These are phyloP conservation scores for Iphiclides podalirius DNA, from an alignment of 2,888 invertebrate genomes.

Conservation along the genomic window DNA sequence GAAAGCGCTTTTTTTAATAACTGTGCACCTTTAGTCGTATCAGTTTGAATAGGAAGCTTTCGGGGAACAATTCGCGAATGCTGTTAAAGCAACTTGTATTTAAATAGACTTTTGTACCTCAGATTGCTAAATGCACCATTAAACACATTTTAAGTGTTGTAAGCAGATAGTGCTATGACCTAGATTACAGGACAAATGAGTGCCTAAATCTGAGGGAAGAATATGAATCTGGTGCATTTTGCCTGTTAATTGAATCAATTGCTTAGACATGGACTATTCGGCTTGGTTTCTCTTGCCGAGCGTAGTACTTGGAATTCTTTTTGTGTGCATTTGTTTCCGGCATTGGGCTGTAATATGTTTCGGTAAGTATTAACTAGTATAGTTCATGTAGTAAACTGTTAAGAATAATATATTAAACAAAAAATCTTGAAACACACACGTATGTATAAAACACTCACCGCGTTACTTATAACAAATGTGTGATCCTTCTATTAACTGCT, in stretches of 20 bases:
- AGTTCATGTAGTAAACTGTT: background rate
- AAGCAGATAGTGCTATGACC: too few relatives aligned
- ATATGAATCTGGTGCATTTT: background rate
- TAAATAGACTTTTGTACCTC: too few relatives aligned
- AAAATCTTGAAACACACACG: too few relatives aligned
- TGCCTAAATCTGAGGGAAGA: background rate
- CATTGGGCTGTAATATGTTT: constrained; percentile 17
- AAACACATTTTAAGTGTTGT: background rate
- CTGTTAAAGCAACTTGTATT: background rate
- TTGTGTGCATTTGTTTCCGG: constrained; percentile 13
- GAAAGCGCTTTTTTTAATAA: constrained; percentile 29
- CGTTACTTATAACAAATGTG: too few relatives aligned
- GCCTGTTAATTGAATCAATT: too few relatives aligned
- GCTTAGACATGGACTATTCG: constrained; percentile 8
- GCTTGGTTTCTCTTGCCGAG: constrained; percentile 17
- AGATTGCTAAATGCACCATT: background rate
- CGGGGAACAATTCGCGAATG: background rate
- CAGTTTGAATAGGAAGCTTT: constrained; percentile 12
- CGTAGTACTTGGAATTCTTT: constrained; percentile 7
- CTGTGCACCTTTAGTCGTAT: constrained; percentile 7
- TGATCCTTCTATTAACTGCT: too few relatives aligned
- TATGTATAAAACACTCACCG: too few relatives aligned
- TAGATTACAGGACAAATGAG: background rate
- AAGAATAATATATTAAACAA: background rate
- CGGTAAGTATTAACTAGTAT: constrained; percentile 7